These are phyloP conservation scores for Centrocercus urophasianus DNA, from an alignment of 2,113 vertebrate genomes.

Conservation along the genomic window DNA sequence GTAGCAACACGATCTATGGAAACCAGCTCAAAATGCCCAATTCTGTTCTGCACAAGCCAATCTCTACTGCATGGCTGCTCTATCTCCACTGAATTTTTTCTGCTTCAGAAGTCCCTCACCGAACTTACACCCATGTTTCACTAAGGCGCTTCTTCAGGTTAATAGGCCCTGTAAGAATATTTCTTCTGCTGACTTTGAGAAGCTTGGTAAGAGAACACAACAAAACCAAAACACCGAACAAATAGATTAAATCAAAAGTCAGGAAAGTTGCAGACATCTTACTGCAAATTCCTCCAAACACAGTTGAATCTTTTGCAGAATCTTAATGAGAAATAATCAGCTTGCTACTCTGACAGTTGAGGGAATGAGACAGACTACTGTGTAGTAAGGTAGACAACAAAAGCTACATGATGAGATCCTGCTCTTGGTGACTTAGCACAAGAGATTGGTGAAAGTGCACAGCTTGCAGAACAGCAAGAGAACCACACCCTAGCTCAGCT, in stretches of 20 bases:
- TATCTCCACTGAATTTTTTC: neutral
- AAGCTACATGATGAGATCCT: neutral
- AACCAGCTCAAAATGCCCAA: neutral
- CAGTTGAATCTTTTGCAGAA: neutral
- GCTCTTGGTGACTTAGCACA: slow-evolving; percentile 20
- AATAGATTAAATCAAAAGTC: slow-evolving; percentile 59
- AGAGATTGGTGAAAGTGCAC: neutral
- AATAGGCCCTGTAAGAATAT: slow-evolving; percentile 1
- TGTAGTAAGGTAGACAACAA: slow-evolving; percentile 12
- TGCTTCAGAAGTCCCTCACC: neutral
- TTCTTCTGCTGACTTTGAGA: slow-evolving; percentile 56
- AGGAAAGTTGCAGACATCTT: neutral
- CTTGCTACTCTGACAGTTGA: neutral
- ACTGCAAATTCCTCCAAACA: slow-evolving; percentile 9
- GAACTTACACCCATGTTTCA: neutral
- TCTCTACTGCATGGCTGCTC: accelerated
- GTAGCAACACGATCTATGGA: neutral
- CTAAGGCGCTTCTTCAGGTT: neutral
- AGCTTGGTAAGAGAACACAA: neutral
- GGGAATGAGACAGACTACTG: neutral
- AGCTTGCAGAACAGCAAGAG: slow-evolving; percentile 1
- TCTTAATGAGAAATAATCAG: slow-evolving; percentile 35
- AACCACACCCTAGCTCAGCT: neutral
- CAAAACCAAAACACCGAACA: neutral
- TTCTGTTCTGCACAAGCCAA: neutral